Evolutionary conservation across 2,113 vertebrate species (phyloP).

Genomic region (Gymnocephalus cernua): DNA sequence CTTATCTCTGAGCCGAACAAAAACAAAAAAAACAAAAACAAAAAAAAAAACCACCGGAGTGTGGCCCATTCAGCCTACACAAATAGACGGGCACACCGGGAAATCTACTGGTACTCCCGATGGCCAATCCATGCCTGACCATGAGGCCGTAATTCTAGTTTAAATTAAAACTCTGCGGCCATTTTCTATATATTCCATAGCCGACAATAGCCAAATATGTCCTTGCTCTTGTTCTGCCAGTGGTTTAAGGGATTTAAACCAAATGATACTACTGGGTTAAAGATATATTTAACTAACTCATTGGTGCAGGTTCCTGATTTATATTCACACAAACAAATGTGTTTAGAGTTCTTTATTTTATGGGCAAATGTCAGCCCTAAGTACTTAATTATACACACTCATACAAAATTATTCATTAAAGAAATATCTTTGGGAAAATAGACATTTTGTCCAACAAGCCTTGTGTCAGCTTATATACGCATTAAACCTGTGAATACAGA

Average conservation of each 20-base stretch:
- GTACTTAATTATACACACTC: slow-evolving; percentile 12
- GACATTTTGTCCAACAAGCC: slow-evolving; percentile 13
- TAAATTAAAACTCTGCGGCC: background rate
- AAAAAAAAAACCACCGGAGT: no score
- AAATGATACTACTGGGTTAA: background rate
- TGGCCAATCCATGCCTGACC: no score
- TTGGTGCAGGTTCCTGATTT: slow-evolving; percentile 16
- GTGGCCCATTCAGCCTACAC: no score
- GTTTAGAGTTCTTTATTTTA: slow-evolving; percentile 25
- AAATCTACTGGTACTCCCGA: no score
- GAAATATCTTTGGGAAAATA: slow-evolving; percentile 16
- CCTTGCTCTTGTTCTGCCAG: background rate
- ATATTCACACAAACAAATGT: background rate
- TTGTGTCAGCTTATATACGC: slow-evolving; percentile 5
- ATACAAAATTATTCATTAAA: slow-evolving; percentile 7
- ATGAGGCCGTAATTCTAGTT: no score
- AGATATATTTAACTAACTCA: background rate
- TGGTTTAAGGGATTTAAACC: slow-evolving; percentile 16
- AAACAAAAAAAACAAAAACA: no score
- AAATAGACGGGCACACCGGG: no score
- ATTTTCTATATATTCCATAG: background rate
- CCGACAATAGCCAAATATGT: background rate
- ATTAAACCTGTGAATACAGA: slow-evolving; percentile 4
- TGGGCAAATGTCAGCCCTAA: slow-evolving; percentile 1
- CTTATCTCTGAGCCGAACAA: no score